Percentiles rank a stretch among this genome's conserved stretches.
Conservation (phyloP, 1,140 invertebrate genomes). For the Brachionus sp. region DNA sequence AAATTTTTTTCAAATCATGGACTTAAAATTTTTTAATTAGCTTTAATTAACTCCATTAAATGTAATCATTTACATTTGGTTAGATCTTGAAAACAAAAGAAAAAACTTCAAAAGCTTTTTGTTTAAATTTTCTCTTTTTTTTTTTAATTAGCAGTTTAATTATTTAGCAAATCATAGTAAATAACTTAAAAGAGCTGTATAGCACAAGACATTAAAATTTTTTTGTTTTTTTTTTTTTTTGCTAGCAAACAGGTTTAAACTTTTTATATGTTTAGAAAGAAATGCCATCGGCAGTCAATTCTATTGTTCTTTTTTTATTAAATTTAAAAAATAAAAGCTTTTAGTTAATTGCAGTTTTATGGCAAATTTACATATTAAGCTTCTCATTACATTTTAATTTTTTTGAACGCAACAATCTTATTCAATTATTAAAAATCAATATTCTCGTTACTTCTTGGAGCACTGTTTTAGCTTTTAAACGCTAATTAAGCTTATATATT, state of each 20-base stretch:
- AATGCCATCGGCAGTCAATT: not conserved
- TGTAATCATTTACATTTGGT: not conserved
- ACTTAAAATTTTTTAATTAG: not conserved
- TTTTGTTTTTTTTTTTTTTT: not conserved
- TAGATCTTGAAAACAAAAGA: not conserved
- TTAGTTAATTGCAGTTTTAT: not conserved
- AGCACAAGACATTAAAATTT: not conserved
- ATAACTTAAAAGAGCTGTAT: not conserved
- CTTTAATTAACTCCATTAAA: no score
- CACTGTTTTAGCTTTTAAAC: not conserved
- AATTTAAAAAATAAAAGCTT: not conserved
- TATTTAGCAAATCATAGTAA: not conserved
- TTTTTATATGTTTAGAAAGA: not conserved
- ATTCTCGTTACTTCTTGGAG: not conserved
- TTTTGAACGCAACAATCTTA: not conserved
- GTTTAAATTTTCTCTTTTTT: not conserved
- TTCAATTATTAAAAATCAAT: conserved; percentile 1
- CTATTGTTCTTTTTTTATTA: conserved; percentile 10
- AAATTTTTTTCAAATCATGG: not conserved
- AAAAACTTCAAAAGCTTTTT: not conserved
- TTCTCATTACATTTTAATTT: not conserved
- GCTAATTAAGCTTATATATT: not conserved
- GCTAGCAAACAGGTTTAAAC: not conserved
- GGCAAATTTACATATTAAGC: not conserved
- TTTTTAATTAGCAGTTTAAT: not conserved